phyloP scores from a whole-genome alignment of 2,113 vertebrate species.

The Macroglossus sobrinus region DNA sequence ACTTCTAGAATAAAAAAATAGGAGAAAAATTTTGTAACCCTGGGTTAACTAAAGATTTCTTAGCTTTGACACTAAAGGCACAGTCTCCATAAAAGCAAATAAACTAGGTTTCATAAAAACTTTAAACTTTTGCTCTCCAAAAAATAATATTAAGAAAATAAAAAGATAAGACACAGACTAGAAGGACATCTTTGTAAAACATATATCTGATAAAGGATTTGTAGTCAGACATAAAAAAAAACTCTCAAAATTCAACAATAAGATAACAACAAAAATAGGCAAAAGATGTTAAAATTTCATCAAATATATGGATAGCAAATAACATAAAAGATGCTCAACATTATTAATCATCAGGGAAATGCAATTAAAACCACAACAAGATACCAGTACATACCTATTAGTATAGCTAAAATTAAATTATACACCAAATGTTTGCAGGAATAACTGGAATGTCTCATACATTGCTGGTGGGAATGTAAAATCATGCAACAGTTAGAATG shows the following conservation, averaged over 20 bases:
- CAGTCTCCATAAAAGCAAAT: background rate
- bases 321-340: background rate
- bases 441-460: background rate
- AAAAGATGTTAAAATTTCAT: background rate
- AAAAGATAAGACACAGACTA: background rate
- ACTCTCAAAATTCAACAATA: background rate
- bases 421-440: background rate
- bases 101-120: background rate
- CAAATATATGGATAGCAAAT: background rate
- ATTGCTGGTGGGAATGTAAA: background rate
- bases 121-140: background rate
- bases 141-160: background rate
- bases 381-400: background rate
- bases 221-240: background rate
- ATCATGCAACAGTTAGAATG: background rate
- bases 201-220: background rate
- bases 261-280: background rate
- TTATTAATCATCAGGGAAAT: background rate
- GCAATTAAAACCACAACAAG: background rate
- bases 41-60: background rate
- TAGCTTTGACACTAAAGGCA: background rate
- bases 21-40: background rate
- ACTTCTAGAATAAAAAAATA: background rate
- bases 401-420: slow-evolving; percentile 14
- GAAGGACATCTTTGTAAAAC: background rate